Evolutionary conservation across 2,888 invertebrate species (phyloP).

Genomic region (Odontocolon sp.): DNA sequence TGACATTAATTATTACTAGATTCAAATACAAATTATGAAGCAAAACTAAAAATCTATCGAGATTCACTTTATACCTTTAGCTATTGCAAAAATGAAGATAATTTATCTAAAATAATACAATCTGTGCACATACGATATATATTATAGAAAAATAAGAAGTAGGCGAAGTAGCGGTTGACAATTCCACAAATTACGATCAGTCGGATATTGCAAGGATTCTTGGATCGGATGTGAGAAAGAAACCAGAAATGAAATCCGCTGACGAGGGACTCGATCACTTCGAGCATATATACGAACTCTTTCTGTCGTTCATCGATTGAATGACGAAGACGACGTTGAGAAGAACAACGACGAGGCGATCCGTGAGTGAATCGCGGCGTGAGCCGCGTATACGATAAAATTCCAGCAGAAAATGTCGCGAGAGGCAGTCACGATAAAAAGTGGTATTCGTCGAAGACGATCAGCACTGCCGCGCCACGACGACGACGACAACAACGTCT

Average conservation of each 20-base stretch:
- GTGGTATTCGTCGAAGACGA: slow-evolving; percentile 65
- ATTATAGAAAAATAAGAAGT: not conserved
- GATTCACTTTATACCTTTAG: too few relatives aligned
- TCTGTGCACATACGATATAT: too few relatives aligned
- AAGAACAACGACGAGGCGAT: not conserved
- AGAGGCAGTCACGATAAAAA: slow-evolving; percentile 60
- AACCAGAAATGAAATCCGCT: slow-evolving; percentile 37
- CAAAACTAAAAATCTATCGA: too few relatives aligned
- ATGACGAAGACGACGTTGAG: slow-evolving; percentile 51
- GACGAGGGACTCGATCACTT: not conserved
- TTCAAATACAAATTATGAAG: too few relatives aligned
- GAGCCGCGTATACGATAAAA: slow-evolving; percentile 41
- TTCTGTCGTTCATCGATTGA: slow-evolving; percentile 42
- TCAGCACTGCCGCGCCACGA: slow-evolving; percentile 45
- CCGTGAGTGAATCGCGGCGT: slow-evolving; percentile 22
- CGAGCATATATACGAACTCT: slow-evolving; percentile 15
- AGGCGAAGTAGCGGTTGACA: not conserved
- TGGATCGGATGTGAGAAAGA: slow-evolving; percentile 33
- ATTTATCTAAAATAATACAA: too few relatives aligned
- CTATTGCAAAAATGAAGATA: too few relatives aligned
- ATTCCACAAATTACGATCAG: slow-evolving; percentile 44
- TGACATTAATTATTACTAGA: too few relatives aligned
- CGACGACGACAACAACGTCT: slow-evolving; percentile 58
- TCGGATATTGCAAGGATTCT: slow-evolving; percentile 33
- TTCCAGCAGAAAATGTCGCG: slow-evolving; percentile 59